phyloP scores from a whole-genome alignment of 2,113 vertebrate species.

The Balaeniceps rex region DNA sequence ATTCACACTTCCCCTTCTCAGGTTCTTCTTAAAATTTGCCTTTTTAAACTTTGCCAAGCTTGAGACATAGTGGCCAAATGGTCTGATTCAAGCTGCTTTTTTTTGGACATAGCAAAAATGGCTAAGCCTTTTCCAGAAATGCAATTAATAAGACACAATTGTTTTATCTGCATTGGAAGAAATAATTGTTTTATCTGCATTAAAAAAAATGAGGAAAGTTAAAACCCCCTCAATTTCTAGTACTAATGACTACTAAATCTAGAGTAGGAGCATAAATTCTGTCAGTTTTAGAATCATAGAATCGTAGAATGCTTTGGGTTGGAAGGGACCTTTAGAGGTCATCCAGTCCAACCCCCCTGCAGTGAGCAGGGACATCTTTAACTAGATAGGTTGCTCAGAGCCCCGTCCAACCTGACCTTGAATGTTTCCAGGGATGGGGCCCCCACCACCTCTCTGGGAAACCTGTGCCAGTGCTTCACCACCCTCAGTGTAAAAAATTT shows the following conservation, averaged over 20 bases:
- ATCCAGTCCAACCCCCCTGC: too few relatives aligned
- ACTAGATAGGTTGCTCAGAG: too few relatives aligned
- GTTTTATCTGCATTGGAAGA: background rate
- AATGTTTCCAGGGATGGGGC: too few relatives aligned
- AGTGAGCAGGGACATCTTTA: too few relatives aligned
- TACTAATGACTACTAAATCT: background rate
- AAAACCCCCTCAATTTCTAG: accelerated
- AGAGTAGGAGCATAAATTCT: background rate
- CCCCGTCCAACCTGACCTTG: too few relatives aligned
- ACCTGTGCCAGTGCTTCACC: too few relatives aligned
- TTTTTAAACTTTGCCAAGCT: background rate
- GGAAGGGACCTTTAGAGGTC: too few relatives aligned
- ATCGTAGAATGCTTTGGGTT: too few relatives aligned
- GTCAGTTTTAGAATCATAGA: too few relatives aligned
- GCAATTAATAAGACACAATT: background rate
- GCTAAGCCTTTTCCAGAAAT: background rate
- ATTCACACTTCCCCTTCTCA: background rate
- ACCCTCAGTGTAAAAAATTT: too few relatives aligned
- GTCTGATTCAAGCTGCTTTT: background rate
- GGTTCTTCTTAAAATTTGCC: background rate
- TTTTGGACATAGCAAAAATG: background rate
- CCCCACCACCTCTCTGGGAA: too few relatives aligned
- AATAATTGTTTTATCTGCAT: background rate
- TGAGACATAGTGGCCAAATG: background rate
- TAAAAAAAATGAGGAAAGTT: background rate